Conservation (phyloP, 2,797 vertebrate species). For the Triplophysa bombifrons region DNA sequence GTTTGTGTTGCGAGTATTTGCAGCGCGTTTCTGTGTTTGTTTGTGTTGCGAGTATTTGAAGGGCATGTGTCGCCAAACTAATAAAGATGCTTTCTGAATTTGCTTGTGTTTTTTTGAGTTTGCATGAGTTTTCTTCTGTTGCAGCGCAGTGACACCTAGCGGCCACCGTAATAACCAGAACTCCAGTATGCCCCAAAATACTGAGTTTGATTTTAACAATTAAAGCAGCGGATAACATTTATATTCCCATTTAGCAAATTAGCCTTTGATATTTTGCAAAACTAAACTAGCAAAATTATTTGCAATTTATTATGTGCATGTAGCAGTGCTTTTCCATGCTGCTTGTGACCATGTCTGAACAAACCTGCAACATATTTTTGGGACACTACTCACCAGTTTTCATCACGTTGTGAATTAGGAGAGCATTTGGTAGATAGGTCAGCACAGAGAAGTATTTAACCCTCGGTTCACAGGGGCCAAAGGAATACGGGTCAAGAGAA, state of each 20-base stretch:
- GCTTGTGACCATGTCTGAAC: neutral
- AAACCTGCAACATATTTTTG: neutral
- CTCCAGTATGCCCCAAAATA: neutral
- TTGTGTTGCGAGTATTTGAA: too few relatives aligned
- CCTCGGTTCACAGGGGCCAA: neutral
- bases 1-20: too few relatives aligned
- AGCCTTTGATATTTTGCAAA: neutral
- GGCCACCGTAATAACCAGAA: neutral
- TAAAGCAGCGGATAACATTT: neutral
- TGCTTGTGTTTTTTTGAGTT: too few relatives aligned
- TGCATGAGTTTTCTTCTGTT: too few relatives aligned
- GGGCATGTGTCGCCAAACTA: too few relatives aligned
- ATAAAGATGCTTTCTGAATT: too few relatives aligned
- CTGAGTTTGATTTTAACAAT: neutral
- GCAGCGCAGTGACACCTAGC: too few relatives aligned
- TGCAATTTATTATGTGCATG: neutral
- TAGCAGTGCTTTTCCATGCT: neutral
- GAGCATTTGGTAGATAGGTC: conserved; percentile 8
- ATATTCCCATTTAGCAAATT: too few relatives aligned
- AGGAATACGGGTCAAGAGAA: conserved; percentile 8
- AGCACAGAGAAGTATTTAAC: conserved; percentile 5
- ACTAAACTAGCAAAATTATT: neutral
- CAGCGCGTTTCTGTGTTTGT: too few relatives aligned
- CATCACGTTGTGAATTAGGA: neutral
- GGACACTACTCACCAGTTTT: neutral